phyloP scores from a whole-genome alignment of 2,797 vertebrate species.

The Odontamblyopus lacepedii region DNA sequence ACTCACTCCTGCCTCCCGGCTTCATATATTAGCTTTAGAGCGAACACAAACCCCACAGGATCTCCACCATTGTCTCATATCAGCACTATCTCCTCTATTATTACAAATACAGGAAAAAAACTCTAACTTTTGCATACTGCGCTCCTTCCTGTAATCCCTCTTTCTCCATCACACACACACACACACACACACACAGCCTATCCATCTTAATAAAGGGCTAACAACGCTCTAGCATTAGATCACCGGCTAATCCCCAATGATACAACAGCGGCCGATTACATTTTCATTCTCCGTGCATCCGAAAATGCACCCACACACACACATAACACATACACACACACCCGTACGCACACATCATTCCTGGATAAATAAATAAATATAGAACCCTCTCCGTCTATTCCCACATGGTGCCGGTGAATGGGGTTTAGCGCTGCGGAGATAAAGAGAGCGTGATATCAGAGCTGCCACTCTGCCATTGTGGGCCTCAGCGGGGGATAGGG shows the following conservation, averaged over 20 bases:
- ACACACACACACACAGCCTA: constrained; percentile 62
- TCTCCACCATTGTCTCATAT: constrained; percentile 32
- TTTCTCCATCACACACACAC: constrained; percentile 9
- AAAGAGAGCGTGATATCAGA: constrained; percentile 63
- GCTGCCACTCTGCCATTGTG: constrained; percentile 70
- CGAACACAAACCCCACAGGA: constrained; percentile 7
- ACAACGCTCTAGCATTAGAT: constrained; percentile 59
- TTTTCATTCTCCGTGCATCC: constrained; percentile 12
- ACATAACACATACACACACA: constrained; percentile 28
- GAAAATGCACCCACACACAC: constrained; percentile 53
- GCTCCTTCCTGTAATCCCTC: constrained; percentile 56
- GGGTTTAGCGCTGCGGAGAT: constrained; percentile 67
- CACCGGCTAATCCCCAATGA: constrained; percentile 58
- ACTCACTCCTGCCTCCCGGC: too few relatives aligned
- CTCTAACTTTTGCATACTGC: constrained; percentile 61
- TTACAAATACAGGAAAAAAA: constrained; percentile 11
- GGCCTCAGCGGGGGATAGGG: constrained; percentile 44
- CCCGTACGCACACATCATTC: constrained; percentile 21
- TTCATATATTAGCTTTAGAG: background rate
- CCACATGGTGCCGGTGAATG: constrained; percentile 53
- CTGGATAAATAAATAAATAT: constrained; percentile 36
- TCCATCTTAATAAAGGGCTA: constrained; percentile 62
- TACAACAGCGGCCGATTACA: constrained; percentile 46
- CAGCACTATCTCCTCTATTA: constrained; percentile 37
- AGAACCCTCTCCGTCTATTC: constrained; percentile 41